Percentiles rank a stretch among this genome's conserved stretches.
phyloP scores from a whole-genome alignment of 2,797 vertebrate species.

The Sandelia bainsii region DNA sequence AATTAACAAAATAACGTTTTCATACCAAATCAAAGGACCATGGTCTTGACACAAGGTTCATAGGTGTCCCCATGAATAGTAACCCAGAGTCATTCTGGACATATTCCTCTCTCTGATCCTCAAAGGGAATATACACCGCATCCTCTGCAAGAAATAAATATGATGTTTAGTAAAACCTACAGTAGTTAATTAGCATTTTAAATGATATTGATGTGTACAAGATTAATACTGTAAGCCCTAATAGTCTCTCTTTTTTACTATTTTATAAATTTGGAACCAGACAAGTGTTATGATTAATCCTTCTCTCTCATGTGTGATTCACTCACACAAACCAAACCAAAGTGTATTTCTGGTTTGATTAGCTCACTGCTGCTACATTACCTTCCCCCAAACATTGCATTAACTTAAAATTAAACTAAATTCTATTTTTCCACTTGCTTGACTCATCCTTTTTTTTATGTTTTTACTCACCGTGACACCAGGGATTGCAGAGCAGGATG shows the following conservation, averaged over 20 bases:
- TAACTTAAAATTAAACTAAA: too few species aligned
- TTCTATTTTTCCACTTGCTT: not conserved
- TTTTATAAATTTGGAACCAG: not conserved
- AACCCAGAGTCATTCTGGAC: slow-evolving; percentile 79
- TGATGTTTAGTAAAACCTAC: slow-evolving; percentile 3
- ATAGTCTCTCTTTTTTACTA: not conserved
- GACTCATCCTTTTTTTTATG: not conserved
- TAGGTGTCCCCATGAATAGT: slow-evolving; percentile 80
- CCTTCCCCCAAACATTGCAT: not conserved
- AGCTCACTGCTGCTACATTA: not conserved
- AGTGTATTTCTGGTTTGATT: not conserved
- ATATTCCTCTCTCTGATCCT: slow-evolving; percentile 83
- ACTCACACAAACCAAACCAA: not conserved
- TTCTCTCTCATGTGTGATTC: not conserved
- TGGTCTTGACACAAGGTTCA: slow-evolving; percentile 68
- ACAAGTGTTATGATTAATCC: not conserved
- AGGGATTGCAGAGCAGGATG: slow-evolving; percentile 84
- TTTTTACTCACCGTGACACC: slow-evolving; percentile 77
- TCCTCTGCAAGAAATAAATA: slow-evolving; percentile 72
- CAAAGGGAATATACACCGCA: slow-evolving; percentile 75
- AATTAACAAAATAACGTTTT: not conserved
- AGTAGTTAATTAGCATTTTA: not conserved
- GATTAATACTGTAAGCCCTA: not conserved
- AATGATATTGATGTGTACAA: not conserved
- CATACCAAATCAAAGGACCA: slow-evolving; percentile 86